Evolutionary conservation across 2,797 vertebrate genomes (phyloP).

Genomic region (Octomys mimax): DNA sequence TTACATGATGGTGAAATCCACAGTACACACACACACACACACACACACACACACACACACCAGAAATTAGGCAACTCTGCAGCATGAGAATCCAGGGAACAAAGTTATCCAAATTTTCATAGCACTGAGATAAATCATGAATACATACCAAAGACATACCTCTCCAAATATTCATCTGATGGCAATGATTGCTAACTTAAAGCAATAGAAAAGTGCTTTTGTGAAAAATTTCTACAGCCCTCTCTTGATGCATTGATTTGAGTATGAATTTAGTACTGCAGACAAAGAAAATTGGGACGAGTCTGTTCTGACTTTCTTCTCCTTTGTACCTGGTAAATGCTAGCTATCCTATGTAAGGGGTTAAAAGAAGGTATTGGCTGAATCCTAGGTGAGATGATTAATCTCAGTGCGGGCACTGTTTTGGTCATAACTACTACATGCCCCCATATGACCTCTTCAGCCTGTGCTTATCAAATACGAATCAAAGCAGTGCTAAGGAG

Average conservation of each 20-base stretch:
- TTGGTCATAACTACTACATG: background rate
- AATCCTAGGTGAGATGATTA: background rate
- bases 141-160: slow-evolving; percentile 26
- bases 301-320: background rate
- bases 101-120: slow-evolving; percentile 64
- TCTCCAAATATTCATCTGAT: slow-evolving; percentile 57
- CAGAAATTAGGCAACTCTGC: slow-evolving; percentile 67
- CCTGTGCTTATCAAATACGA: background rate
- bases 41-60: background rate
- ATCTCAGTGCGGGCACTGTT: background rate
- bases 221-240: slow-evolving; percentile 34
- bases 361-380: background rate
- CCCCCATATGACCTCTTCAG: background rate
- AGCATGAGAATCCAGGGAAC: slow-evolving; percentile 59
- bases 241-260: background rate
- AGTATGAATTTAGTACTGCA: background rate
- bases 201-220: slow-evolving; percentile 45
- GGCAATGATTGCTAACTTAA: slow-evolving; percentile 35
- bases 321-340: background rate
- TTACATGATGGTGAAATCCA: slow-evolving; percentile 54
- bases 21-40: background rate
- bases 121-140: slow-evolving; percentile 34
- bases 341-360: background rate
- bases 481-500: background rate
- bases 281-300: background rate